phyloP scores from a whole-genome alignment of 2,113 vertebrate species.

The Oryzias celebensis region DNA sequence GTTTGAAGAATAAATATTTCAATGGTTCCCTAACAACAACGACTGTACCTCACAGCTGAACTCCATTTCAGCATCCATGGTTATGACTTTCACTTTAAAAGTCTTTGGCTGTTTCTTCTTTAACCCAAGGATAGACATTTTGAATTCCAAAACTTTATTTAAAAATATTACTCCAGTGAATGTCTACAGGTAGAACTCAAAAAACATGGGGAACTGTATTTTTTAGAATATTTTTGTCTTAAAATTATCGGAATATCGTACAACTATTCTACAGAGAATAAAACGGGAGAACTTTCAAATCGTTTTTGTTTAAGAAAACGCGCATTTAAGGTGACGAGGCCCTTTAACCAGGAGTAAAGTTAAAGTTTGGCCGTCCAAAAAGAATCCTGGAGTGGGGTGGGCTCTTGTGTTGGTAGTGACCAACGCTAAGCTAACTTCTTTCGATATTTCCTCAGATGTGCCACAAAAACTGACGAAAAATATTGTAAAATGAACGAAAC shows the following conservation, averaged over 20 bases:
- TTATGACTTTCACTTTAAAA: constrained; percentile 91
- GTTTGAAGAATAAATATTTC: neutral
- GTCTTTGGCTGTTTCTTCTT: constrained; percentile 93
- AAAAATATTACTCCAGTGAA: neutral
- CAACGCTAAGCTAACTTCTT: constrained; percentile 57
- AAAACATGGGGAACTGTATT: neutral
- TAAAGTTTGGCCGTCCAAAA: constrained; percentile 28
- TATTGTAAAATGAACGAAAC: constrained; percentile 27
- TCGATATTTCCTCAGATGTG: constrained; percentile 46
- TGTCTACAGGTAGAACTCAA: neutral
- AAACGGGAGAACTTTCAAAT: no score
- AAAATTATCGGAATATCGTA: no score
- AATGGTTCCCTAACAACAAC: neutral
- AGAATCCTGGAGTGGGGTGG: constrained; percentile 21
- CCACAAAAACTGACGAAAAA: constrained; percentile 63
- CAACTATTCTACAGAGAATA: no score
- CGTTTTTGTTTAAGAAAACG: no score
- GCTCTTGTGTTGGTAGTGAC: constrained; percentile 32
- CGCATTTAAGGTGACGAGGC: neutral
- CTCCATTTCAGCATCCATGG: constrained; percentile 93
- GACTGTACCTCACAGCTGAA: constrained; percentile 88
- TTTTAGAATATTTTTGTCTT: no score
- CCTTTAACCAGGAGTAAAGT: constrained; percentile 47
- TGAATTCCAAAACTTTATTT: constrained; percentile 1
- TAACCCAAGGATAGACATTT: constrained; percentile 89